Evolutionary conservation across 2,797 vertebrate species (phyloP).

Genomic region (Esox masquinongy): DNA sequence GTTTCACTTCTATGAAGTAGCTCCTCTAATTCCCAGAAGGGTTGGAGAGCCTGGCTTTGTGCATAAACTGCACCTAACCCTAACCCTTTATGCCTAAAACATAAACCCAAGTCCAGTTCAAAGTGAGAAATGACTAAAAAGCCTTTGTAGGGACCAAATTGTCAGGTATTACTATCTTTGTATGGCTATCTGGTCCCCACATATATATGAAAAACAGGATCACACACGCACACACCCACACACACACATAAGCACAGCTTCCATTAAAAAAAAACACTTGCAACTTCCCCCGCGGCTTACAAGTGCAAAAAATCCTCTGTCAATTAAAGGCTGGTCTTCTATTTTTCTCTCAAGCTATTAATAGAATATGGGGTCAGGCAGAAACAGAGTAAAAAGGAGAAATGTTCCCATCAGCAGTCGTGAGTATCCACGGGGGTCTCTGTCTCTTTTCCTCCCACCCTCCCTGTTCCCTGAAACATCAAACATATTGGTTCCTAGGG

Average conservation of each 20-base stretch:
- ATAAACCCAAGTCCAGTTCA: too few species aligned
- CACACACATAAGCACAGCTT: not conserved
- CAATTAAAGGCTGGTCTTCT: conserved; percentile 35
- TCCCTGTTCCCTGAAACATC: conserved; percentile 38
- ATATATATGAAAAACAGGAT: too few species aligned
- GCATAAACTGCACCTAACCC: too few species aligned
- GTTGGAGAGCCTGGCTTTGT: too few species aligned
- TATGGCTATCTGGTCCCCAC: too few species aligned
- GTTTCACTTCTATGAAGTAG: too few species aligned
- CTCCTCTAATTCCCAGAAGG: too few species aligned
- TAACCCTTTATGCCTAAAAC: too few species aligned
- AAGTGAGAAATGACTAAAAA: too few species aligned
- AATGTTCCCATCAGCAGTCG: conserved; percentile 20
- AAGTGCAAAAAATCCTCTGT: conserved; percentile 45
- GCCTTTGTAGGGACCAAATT: too few species aligned
- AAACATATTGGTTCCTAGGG: conserved; percentile 54
- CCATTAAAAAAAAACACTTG: conserved; percentile 1
- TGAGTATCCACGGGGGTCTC: conserved; percentile 15
- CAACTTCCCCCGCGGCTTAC: too few species aligned
- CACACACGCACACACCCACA: not conserved
- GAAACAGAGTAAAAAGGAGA: conserved; percentile 24
- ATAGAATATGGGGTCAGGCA: conserved; percentile 48
- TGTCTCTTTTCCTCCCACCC: not conserved
- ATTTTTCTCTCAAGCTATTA: conserved; percentile 50
- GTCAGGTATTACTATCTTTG: too few species aligned